phyloP scores from a whole-genome alignment of 2,888 invertebrate genomes.

The Hirtodrosophila trivittata region DNA sequence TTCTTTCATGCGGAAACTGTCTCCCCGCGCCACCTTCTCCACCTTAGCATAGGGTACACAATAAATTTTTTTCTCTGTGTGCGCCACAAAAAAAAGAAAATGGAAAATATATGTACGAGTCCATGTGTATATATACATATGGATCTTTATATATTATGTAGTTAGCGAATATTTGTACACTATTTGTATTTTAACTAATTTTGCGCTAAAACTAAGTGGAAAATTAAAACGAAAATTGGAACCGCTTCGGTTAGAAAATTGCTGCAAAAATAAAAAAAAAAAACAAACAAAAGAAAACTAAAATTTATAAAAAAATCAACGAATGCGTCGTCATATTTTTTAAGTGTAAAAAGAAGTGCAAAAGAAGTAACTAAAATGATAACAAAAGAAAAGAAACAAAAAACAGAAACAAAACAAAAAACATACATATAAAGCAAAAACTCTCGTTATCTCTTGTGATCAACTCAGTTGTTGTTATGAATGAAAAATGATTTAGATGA shows the following conservation, averaged over 20 bases:
- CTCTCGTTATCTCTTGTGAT: slow-evolving; percentile 78
- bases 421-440: slow-evolving; percentile 47
- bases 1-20: no score
- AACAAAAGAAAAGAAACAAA: slow-evolving; percentile 18
- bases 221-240: neutral
- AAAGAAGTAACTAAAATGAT: slow-evolving; percentile 31
- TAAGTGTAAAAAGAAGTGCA: slow-evolving; percentile 43
- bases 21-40: neutral
- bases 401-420: slow-evolving; percentile 19
- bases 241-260: neutral
- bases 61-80: slow-evolving; percentile 28
- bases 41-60: slow-evolving; percentile 37
- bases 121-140: slow-evolving; percentile 19
- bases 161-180: slow-evolving; percentile 74
- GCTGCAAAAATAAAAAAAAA: slow-evolving; percentile 12
- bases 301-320: slow-evolving; percentile 42
- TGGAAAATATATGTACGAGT: slow-evolving; percentile 10
- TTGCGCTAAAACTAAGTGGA: slow-evolving; percentile 22
- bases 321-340: slow-evolving; percentile 53
- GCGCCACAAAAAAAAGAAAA: slow-evolving; percentile 28
- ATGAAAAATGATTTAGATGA: slow-evolving; percentile 42
- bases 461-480: slow-evolving; percentile 77
- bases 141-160: slow-evolving; percentile 44
- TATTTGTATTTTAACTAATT: slow-evolving; percentile 65
- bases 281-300: slow-evolving; percentile 4